A percentile compares a stretch with the other conserved stretches of the same genome.
These are phyloP conservation scores for Condylura cristata DNA, from an alignment of 2,113 vertebrate genomes.

Conservation along the genomic window DNA sequence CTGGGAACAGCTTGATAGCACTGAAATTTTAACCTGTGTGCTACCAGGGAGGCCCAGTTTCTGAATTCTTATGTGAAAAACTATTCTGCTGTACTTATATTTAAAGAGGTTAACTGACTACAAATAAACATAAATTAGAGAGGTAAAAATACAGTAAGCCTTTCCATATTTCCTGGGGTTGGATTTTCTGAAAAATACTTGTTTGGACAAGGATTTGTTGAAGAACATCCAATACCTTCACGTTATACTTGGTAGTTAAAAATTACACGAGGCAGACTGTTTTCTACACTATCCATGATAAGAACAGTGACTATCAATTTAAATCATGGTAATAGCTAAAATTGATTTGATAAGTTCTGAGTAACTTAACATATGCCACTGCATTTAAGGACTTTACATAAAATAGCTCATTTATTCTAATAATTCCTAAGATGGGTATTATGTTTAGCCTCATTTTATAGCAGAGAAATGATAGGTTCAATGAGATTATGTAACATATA, in stretches of 20 bases:
- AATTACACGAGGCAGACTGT: neutral
- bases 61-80: constrained; percentile 68
- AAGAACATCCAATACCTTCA: neutral
- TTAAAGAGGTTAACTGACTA: neutral
- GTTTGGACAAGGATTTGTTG: neutral
- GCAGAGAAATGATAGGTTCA: neutral
- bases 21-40: no score
- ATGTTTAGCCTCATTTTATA: constrained; percentile 28
- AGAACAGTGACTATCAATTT: constrained; percentile 21
- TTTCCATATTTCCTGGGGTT: neutral
- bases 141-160: constrained; percentile 53
- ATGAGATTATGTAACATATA: neutral
- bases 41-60: neutral
- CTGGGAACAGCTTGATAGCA: no score
- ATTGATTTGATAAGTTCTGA: neutral
- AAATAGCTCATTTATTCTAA: constrained; percentile 28
- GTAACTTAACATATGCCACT: neutral
- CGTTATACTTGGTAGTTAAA: neutral
- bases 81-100: neutral
- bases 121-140: constrained; percentile 30
- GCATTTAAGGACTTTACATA: neutral
- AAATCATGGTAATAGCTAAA: constrained; percentile 21
- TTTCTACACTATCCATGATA: neutral
- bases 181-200: neutral
- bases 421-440: neutral